phyloP scores from a whole-genome alignment of 2,888 invertebrate species.

The Lottia gigantea region DNA sequence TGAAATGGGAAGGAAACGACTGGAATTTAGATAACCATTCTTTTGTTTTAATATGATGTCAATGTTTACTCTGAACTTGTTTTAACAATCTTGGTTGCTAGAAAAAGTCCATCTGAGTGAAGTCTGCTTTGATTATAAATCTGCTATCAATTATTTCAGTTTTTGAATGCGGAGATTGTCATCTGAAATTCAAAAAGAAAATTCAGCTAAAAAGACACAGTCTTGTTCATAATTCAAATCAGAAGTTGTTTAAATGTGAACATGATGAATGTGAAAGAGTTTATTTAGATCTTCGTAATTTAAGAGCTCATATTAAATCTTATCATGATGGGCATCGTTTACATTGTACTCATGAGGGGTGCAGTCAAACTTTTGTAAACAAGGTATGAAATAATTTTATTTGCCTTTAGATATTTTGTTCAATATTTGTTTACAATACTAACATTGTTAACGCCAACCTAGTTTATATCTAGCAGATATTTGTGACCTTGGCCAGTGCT shows the following conservation, averaged over 20 bases:
- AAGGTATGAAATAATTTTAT: conserved; percentile 35
- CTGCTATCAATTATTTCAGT: conserved; percentile 18
- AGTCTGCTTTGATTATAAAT: no score
- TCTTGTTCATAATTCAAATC: conserved; percentile 33
- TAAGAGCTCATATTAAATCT: conserved; percentile 46
- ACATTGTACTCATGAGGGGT: conserved; percentile 41
- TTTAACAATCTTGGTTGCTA: no score
- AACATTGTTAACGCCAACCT: no score
- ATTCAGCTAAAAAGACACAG: conserved; percentile 43
- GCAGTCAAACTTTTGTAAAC: conserved; percentile 44
- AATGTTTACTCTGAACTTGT: no score
- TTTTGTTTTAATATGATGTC: no score
- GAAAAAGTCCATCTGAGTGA: no score
- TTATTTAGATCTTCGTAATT: conserved; percentile 48
- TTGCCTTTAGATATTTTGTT: no score
- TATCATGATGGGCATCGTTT: conserved; percentile 50
- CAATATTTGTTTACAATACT: not conserved
- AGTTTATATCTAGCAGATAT: no score
- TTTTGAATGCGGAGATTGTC: conserved; percentile 41
- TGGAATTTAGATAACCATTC: no score
- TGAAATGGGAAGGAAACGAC: no score
- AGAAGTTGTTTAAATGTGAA: conserved; percentile 44
- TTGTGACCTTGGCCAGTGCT: no score
- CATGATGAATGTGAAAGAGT: conserved; percentile 45
- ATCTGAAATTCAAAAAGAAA: conserved; percentile 40